Conservation (phyloP, 2,113 vertebrate genomes). For the Actenoides lindsayi region DNA sequence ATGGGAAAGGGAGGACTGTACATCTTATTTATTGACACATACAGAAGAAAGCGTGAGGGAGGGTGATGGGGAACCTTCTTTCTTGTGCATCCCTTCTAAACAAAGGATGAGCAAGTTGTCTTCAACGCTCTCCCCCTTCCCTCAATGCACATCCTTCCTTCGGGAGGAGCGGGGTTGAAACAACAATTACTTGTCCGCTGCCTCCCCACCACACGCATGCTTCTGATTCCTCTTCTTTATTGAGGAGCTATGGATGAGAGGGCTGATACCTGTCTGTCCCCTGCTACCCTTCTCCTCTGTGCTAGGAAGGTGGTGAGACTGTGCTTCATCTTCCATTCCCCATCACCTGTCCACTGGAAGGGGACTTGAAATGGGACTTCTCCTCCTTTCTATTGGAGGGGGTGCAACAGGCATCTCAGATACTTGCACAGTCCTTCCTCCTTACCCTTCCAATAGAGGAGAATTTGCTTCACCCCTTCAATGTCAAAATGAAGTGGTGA, state of each 20-base stretch:
- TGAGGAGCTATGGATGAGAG: neutral
- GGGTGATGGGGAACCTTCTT: neutral
- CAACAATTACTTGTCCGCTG: neutral
- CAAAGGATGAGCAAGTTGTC: neutral
- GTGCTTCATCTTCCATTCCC: neutral
- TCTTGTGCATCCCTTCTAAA: neutral
- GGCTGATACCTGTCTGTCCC: neutral
- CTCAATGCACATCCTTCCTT: neutral
- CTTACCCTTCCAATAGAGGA: neutral
- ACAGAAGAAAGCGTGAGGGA: neutral
- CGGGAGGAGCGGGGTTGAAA: neutral
- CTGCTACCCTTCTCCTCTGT: neutral
- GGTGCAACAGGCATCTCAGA: neutral
- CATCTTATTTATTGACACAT: neutral
- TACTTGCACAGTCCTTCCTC: neutral
- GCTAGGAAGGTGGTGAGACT: accelerated
- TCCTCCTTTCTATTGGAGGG: neutral
- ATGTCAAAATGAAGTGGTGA: neutral
- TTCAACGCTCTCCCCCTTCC: accelerated
- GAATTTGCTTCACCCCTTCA: neutral
- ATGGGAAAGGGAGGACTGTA: neutral
- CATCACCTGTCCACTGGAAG: neutral
- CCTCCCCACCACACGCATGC: accelerated
- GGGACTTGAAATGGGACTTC: neutral
- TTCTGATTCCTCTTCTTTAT: neutral